These are phyloP conservation scores for Eretmochelys imbricata DNA, from an alignment of 2,113 vertebrate species.

Conservation along the genomic window DNA sequence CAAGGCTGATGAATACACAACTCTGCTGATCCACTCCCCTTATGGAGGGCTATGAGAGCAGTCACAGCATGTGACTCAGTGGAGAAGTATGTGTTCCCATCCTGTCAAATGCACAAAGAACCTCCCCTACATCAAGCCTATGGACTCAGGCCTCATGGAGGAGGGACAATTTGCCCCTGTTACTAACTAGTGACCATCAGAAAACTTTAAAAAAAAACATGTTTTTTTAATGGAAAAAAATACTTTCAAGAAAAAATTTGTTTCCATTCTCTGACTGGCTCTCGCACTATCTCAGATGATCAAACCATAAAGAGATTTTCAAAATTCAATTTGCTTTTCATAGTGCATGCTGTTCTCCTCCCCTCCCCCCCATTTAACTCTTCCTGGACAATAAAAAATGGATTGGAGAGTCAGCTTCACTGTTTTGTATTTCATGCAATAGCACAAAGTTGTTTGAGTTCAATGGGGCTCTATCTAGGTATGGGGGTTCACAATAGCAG, in stretches of 20 bases:
- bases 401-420: background rate
- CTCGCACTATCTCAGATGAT: background rate
- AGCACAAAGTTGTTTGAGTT: background rate
- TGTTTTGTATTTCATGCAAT: background rate
- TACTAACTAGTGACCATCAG: background rate
- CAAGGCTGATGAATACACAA: background rate
- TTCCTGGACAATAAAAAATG: background rate
- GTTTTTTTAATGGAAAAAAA: background rate
- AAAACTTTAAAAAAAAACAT: background rate
- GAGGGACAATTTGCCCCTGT: background rate
- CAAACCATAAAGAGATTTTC: background rate
- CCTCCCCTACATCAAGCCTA: background rate
- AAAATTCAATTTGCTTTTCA: background rate
- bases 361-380: background rate
- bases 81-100: background rate
- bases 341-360: background rate
- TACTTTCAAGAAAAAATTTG: background rate
- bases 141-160: background rate
- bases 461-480: background rate
- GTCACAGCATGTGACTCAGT: accelerated
- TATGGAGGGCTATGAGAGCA: background rate
- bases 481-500: background rate
- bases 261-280: background rate
- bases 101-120: background rate
- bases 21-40: background rate